Evolutionary conservation across 2,113 vertebrate species (phyloP).

Genomic region (Toxostoma redivivum): DNA sequence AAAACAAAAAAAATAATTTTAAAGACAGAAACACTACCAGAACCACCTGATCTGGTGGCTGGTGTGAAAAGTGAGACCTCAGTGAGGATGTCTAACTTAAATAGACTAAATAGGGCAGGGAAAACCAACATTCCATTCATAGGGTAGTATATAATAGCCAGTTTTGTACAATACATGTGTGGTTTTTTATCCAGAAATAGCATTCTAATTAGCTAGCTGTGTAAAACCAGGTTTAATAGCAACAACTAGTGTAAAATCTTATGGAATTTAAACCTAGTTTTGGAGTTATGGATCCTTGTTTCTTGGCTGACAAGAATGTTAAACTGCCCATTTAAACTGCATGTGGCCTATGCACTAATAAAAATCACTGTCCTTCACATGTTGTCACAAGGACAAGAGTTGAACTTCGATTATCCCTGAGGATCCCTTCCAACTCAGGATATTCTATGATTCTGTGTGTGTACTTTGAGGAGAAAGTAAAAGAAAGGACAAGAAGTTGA

Average conservation of each 20-base stretch:
- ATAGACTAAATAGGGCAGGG: background rate
- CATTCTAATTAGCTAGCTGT: background rate
- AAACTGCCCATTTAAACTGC: background rate
- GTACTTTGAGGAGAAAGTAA: background rate
- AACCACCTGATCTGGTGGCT: background rate
- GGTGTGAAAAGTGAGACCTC: background rate
- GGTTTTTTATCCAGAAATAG: background rate
- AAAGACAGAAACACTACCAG: background rate
- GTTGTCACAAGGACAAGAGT: background rate
- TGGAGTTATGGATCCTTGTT: background rate
- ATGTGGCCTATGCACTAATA: background rate
- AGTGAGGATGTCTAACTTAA: background rate
- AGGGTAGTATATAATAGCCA: background rate
- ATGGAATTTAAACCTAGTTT: background rate
- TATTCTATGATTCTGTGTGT: background rate
- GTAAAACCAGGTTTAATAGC: background rate
- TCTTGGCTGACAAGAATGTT: background rate
- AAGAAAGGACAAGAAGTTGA: background rate
- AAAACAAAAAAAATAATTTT: background rate
- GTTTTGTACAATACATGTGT: background rate
- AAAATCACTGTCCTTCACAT: background rate
- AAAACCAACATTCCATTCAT: background rate
- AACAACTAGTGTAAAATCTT: background rate
- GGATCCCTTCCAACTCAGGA: background rate
- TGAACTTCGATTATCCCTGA: background rate